These are phyloP conservation scores for Gasterosteus nipponicus DNA, from an alignment of 2,113 vertebrate genomes.

Conservation along the genomic window DNA sequence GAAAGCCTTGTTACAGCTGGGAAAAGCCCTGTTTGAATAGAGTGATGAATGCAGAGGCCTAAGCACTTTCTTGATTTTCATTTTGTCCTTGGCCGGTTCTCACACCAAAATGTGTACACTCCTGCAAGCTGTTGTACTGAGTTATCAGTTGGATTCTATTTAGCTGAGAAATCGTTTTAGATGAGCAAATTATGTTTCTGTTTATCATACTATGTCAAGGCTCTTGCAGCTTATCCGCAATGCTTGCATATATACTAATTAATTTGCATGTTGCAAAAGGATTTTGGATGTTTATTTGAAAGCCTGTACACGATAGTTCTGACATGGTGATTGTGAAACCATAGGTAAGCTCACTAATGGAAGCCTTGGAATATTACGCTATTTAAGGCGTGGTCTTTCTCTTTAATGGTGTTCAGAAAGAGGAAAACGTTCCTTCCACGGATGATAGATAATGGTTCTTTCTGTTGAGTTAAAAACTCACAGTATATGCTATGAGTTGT, in stretches of 20 bases:
- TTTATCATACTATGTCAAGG: conserved; percentile 10
- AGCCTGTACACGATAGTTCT: conserved; percentile 1
- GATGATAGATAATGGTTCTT: conserved; percentile 13
- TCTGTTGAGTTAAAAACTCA: conserved; percentile 20
- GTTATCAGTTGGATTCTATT: background rate
- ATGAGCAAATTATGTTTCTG: conserved; percentile 6
- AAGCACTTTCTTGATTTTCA: conserved; percentile 25
- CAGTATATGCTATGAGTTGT: background rate
- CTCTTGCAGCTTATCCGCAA: conserved; percentile 3
- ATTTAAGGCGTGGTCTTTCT: conserved; percentile 33
- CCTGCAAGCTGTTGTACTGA: background rate
- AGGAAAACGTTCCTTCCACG: conserved; percentile 20
- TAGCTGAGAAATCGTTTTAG: conserved; percentile 1
- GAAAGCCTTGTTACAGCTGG: conserved; percentile 65
- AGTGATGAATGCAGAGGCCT: conserved; percentile 38
- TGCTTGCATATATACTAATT: background rate
- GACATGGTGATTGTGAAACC: conserved; percentile 37
- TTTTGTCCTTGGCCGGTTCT: conserved; percentile 17
- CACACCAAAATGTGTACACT: conserved; percentile 1
- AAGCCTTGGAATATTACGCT: conserved; percentile 28
- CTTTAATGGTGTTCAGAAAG: conserved; percentile 26
- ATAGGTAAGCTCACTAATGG: conserved; percentile 33
- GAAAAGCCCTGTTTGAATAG: conserved; percentile 54
- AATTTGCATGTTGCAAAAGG: conserved; percentile 18
- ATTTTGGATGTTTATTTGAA: conserved; percentile 16